A percentile compares a stretch with the other conserved stretches of the same genome.
Evolutionary conservation across 2,113 vertebrate genomes (phyloP).

Genomic region (Colistium nudipinnis): DNA sequence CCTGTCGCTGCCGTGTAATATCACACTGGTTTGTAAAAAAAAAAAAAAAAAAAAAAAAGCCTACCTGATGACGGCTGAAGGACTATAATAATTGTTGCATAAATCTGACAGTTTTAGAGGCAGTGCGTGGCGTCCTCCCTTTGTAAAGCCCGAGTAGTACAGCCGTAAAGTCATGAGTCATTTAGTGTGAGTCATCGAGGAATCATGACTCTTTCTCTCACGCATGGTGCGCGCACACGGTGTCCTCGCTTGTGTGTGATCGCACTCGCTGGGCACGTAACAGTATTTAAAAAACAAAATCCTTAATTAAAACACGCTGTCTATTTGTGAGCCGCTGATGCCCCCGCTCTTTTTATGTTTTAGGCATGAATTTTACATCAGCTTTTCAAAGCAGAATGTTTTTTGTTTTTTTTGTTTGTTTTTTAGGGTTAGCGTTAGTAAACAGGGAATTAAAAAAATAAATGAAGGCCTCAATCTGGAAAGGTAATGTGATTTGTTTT

Average conservation of each 20-base stretch:
- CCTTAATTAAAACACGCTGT: slow-evolving; percentile 58
- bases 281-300: slow-evolving; percentile 27
- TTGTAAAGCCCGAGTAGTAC: slow-evolving; percentile 27
- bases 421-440: slow-evolving; percentile 60
- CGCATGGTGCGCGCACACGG: background rate
- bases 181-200: slow-evolving; percentile 36
- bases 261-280: slow-evolving; percentile 27
- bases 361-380: slow-evolving; percentile 73
- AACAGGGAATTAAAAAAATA: slow-evolving; percentile 35
- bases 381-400: slow-evolving; percentile 53
- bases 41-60: too few relatives aligned
- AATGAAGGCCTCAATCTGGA: slow-evolving; percentile 3
- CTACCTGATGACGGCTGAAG: background rate
- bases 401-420: too few relatives aligned
- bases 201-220: slow-evolving; percentile 22
- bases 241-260: slow-evolving; percentile 40
- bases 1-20: background rate
- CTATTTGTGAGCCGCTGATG: slow-evolving; percentile 40
- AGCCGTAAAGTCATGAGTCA: slow-evolving; percentile 49
- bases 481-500: background rate
- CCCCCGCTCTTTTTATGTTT: slow-evolving; percentile 54
- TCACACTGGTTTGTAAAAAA: too few relatives aligned
- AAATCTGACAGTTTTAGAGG: slow-evolving; percentile 17
- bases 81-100: slow-evolving; percentile 23
- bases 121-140: background rate